Percentiles rank a stretch among this genome's conserved stretches.
These are phyloP conservation scores for Drosophila pseudoobscura DNA, from an alignment of 1,140 invertebrate species.

Conservation along the genomic window DNA sequence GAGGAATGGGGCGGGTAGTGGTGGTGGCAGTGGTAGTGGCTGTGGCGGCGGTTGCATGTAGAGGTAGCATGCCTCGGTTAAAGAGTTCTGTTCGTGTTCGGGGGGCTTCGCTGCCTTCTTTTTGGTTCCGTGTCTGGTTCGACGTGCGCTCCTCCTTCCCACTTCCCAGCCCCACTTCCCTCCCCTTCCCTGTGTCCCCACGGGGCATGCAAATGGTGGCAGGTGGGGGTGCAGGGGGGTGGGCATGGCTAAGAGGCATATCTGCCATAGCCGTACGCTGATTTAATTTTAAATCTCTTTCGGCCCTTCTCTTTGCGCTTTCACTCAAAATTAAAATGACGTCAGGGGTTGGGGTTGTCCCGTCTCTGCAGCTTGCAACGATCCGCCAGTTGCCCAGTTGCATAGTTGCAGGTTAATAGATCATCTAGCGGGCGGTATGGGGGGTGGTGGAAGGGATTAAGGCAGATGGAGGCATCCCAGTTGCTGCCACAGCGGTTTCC, in stretches of 20 bases:
- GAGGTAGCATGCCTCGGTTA: constrained; percentile 42
- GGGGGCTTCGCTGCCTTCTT: constrained; percentile 3
- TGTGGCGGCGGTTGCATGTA: constrained; percentile 5
- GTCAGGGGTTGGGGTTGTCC: constrained; percentile 18
- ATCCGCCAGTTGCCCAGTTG: constrained; percentile 30
- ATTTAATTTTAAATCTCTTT: constrained; percentile 75
- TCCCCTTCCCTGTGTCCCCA: too few relatives aligned
- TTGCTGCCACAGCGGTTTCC: constrained; percentile 4
- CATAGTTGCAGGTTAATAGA: constrained; percentile 56
- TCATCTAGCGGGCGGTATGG: constrained; percentile 30
- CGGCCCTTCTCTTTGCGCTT: constrained; percentile 45
- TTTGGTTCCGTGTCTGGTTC: constrained; percentile 30
- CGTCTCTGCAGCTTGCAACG: constrained; percentile 5
- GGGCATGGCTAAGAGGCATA: constrained; percentile 1
- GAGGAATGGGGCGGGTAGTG: not conserved
- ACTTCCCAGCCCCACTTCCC: too few relatives aligned
- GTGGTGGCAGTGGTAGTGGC: not conserved
- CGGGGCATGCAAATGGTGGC: too few relatives aligned
- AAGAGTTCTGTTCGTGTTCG: constrained; percentile 45
- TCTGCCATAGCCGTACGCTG: constrained; percentile 43
- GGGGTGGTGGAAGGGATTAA: not conserved
- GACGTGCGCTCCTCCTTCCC: constrained; percentile 3
- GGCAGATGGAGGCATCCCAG: not conserved
- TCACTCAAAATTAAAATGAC: constrained; percentile 72
- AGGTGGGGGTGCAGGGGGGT: not conserved